phyloP scores from a whole-genome alignment of 1,140 invertebrate genomes.

The Hyposmocoma kahamanoa region DNA sequence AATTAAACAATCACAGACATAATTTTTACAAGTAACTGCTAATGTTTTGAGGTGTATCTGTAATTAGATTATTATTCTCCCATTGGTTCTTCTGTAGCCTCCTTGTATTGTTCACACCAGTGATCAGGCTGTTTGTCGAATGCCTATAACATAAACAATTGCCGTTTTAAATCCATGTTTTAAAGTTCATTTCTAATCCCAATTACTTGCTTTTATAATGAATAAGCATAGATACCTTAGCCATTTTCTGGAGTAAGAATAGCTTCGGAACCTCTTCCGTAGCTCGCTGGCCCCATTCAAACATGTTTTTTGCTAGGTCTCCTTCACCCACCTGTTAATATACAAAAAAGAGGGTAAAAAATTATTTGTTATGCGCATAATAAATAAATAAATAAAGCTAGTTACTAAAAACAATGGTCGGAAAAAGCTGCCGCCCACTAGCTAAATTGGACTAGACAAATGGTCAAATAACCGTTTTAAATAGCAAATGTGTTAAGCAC shows the following conservation, averaged over 20 bases:
- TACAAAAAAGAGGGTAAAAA: neutral
- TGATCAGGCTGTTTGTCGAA: conserved; percentile 37
- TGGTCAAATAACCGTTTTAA: too few species aligned
- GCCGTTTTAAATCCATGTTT: too few species aligned
- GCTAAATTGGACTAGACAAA: too few species aligned
- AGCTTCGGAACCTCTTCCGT: conserved; percentile 43
- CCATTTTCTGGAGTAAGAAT: conserved; percentile 46
- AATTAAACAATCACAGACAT: too few species aligned
- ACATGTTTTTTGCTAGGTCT: conserved; percentile 34
- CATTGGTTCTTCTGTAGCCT: conserved; percentile 24
- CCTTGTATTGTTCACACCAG: conserved; percentile 48
- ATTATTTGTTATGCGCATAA: too few species aligned
- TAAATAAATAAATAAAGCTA: neutral
- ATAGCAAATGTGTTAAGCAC: too few species aligned
- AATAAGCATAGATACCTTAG: too few species aligned
- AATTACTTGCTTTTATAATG: too few species aligned
- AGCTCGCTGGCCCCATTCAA: conserved; percentile 52
- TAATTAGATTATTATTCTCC: neutral
- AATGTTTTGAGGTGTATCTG: neutral
- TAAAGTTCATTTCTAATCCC: too few species aligned
- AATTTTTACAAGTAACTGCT: too few species aligned
- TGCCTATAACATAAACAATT: conserved; percentile 32
- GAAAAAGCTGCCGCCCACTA: too few species aligned
- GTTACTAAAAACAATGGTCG: neutral
- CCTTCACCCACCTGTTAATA: conserved; percentile 37